A percentile compares a stretch with the other conserved stretches of the same genome.
phyloP scores from a whole-genome alignment of 2,797 vertebrate genomes.

The Oryzias sinensis region DNA sequence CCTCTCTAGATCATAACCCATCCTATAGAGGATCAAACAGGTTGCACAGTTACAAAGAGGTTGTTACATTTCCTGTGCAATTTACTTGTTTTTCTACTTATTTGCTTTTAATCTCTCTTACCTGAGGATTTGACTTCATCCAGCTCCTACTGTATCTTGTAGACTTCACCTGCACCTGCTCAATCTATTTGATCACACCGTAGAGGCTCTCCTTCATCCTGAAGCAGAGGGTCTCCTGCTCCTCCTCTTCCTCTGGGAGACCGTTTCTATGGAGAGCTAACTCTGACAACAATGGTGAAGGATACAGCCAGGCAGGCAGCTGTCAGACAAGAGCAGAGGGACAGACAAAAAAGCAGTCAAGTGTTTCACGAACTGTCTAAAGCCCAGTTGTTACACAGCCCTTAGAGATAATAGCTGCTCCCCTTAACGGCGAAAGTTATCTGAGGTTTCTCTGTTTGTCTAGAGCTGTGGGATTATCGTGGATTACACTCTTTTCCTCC shows the following conservation, averaged over 20 bases:
- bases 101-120: constrained; percentile 23
- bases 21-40: constrained; percentile 59
- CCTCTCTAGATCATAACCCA: constrained; percentile 90
- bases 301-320: constrained; percentile 62
- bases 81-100: not conserved
- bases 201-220: constrained; percentile 45
- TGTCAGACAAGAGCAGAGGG: constrained; percentile 68
- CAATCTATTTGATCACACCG: constrained; percentile 27
- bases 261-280: constrained; percentile 66
- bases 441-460: constrained; percentile 41
- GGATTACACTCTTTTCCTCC: constrained; percentile 72
- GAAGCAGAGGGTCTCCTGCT: constrained; percentile 45
- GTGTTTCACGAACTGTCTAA: constrained; percentile 19
- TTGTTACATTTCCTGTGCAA: not conserved
- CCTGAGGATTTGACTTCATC: constrained; percentile 43
- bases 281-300: constrained; percentile 71
- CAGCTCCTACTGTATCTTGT: constrained; percentile 22
- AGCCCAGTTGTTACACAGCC: constrained; percentile 13
- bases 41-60: not conserved
- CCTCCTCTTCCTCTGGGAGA: constrained; percentile 53
- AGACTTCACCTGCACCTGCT: constrained; percentile 21
- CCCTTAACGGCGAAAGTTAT: constrained; percentile 39
- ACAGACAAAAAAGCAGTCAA: constrained; percentile 31
- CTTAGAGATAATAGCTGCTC: constrained; percentile 43
- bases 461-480: constrained; percentile 72